Evolutionary conservation across 2,113 vertebrate species (phyloP).

Genomic region (Melanerpes aurifrons): DNA sequence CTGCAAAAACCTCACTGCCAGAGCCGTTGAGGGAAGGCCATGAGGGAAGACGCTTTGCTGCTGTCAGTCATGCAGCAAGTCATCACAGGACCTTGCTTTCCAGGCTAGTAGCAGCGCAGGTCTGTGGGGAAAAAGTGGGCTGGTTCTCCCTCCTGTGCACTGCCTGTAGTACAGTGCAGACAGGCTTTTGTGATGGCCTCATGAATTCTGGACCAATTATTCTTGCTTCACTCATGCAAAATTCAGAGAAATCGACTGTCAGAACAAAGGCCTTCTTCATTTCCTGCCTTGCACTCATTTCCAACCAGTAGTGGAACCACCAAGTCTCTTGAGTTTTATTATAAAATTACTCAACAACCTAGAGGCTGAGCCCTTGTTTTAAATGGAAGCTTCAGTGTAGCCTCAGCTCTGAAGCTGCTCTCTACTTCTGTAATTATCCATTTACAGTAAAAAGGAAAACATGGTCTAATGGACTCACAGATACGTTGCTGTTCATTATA

Average conservation of each 20-base stretch:
- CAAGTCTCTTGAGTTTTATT: constrained; percentile 27
- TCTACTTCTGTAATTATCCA: background rate
- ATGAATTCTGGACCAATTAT: background rate
- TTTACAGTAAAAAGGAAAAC: background rate
- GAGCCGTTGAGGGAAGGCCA: background rate
- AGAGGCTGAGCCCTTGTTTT: background rate
- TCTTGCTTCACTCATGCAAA: background rate
- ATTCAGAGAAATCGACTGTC: background rate
- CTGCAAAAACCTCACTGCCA: accelerated
- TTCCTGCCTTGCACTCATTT: background rate
- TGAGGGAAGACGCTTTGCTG: accelerated
- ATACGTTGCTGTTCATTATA: background rate
- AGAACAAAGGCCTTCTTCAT: background rate
- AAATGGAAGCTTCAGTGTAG: background rate
- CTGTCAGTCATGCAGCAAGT: background rate
- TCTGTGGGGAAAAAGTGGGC: background rate
- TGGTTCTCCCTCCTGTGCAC: background rate
- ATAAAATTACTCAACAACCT: background rate
- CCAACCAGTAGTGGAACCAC: background rate
- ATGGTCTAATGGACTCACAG: background rate
- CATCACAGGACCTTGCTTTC: background rate
- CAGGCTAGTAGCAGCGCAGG: background rate
- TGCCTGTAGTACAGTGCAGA: background rate
- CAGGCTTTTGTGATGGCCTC: background rate
- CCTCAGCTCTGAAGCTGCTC: background rate